A percentile compares a stretch with the other conserved stretches of the same genome.
Conservation (phyloP, 2,113 vertebrate genomes). For the Rousettus leschenaultii region DNA sequence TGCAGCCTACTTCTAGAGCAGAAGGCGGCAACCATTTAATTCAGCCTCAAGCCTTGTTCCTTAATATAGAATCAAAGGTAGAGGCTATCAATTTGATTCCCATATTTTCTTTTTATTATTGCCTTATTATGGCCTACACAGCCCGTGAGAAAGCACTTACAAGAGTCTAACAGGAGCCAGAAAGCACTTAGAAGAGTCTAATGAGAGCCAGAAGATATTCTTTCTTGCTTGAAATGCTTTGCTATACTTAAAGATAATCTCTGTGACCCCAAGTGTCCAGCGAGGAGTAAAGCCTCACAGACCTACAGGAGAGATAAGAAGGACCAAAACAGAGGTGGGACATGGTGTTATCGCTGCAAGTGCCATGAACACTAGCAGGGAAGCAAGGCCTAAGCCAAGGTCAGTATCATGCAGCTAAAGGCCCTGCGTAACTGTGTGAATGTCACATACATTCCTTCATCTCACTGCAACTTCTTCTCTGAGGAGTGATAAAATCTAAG, state of each 20-base stretch:
- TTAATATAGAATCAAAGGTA: background rate
- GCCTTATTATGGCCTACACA: background rate
- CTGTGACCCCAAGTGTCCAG: too few species aligned
- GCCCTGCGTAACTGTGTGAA: too few species aligned
- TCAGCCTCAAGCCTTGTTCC: background rate
- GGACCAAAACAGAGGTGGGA: background rate
- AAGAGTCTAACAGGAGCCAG: background rate
- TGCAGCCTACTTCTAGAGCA: background rate
- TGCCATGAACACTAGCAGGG: background rate
- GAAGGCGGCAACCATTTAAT: background rate
- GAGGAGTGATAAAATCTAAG: background rate
- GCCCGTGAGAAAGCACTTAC: background rate
- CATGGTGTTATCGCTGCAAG: background rate
- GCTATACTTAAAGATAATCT: background rate
- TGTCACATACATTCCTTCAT: background rate
- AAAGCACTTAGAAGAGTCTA: background rate
- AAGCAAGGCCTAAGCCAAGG: background rate
- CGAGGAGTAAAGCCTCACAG: background rate
- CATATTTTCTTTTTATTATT: background rate
- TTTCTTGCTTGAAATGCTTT: background rate
- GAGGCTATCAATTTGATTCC: background rate
- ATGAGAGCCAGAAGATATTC: background rate
- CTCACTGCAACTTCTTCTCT: background rate
- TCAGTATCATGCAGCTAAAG: background rate
- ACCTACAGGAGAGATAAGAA: background rate